A percentile compares a stretch with the other conserved stretches of the same genome.
Conservation (phyloP, 2,888 invertebrate species). For the Pharmacophagus antenor region DNA sequence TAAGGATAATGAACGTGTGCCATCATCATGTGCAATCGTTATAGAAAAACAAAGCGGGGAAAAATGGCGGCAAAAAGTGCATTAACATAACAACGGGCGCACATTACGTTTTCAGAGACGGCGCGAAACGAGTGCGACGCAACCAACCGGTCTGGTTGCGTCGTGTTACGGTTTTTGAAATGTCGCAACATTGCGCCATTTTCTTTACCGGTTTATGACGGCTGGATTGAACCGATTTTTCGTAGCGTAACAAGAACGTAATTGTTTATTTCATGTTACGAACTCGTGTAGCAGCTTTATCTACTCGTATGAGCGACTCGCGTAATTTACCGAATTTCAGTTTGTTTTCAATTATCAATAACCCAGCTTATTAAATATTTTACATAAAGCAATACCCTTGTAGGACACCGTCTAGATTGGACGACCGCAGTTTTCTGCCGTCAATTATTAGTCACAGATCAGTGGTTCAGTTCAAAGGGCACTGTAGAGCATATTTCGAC, state of each 20-base stretch:
- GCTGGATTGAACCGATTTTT: constrained; percentile 14
- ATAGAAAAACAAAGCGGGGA: constrained; percentile 1
- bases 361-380: too few species aligned
- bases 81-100: constrained; percentile 39
- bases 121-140: constrained; percentile 49
- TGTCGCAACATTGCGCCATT: constrained; percentile 35
- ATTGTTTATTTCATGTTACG: constrained; percentile 4
- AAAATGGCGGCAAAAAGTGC: constrained; percentile 10
- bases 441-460: too few species aligned
- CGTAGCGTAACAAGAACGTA: constrained; percentile 27
- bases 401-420: too few species aligned
- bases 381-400: too few species aligned
- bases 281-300: neutral
- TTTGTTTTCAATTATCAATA: too few species aligned
- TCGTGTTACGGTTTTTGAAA: constrained; percentile 35
- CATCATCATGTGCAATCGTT: neutral
- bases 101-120: constrained; percentile 42
- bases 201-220: constrained; percentile 28
- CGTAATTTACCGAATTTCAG: neutral
- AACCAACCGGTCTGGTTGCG: constrained; percentile 40
- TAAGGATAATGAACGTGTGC: neutral
- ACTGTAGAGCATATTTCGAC: too few species aligned
- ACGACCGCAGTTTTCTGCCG: too few species aligned
- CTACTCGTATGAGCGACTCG: neutral
- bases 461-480: too few species aligned